A percentile compares a stretch with the other conserved stretches of the same genome.
Evolutionary conservation across 2,113 vertebrate genomes (phyloP).

Genomic region (Beaufortia kweichowensis): DNA sequence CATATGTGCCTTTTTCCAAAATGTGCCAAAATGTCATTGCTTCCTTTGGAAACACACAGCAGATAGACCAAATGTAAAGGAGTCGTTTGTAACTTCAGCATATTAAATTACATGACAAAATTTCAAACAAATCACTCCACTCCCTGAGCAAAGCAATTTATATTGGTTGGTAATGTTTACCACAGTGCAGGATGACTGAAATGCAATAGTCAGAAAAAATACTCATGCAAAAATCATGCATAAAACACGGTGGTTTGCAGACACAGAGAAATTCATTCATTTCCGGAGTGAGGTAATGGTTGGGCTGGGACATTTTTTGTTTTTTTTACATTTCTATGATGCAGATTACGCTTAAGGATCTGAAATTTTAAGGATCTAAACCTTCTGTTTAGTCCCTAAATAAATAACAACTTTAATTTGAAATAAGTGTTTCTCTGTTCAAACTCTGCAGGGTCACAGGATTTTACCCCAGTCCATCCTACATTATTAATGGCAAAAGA

Average conservation of each 20-base stretch:
- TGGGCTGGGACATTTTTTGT: no score
- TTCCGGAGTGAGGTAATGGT: conserved; percentile 61
- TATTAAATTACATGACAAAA: conserved; percentile 65
- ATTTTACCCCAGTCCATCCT: neutral
- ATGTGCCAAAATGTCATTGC: no score
- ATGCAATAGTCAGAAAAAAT: conserved; percentile 61
- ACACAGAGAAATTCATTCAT: conserved; percentile 66
- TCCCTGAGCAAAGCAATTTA: conserved; percentile 65
- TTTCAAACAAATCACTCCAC: conserved; percentile 62
- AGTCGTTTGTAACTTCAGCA: conserved; percentile 56
- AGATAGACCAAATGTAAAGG: no score
- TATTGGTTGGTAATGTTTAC: conserved; percentile 65
- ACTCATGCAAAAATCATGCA: conserved; percentile 51
- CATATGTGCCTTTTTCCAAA: neutral
- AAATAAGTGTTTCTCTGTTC: neutral
- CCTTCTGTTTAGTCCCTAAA: neutral
- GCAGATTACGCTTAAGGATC: no score
- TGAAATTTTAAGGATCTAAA: neutral
- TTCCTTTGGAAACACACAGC: conserved; percentile 49
- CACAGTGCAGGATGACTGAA: conserved; percentile 65
- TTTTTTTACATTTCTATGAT: no score
- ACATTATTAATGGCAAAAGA: neutral
- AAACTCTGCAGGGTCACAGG: neutral
- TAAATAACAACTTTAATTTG: neutral
- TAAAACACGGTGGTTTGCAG: conserved; percentile 49